Evolutionary conservation across 2,797 vertebrate genomes (phyloP).

Genomic region (Gila robusta): DNA sequence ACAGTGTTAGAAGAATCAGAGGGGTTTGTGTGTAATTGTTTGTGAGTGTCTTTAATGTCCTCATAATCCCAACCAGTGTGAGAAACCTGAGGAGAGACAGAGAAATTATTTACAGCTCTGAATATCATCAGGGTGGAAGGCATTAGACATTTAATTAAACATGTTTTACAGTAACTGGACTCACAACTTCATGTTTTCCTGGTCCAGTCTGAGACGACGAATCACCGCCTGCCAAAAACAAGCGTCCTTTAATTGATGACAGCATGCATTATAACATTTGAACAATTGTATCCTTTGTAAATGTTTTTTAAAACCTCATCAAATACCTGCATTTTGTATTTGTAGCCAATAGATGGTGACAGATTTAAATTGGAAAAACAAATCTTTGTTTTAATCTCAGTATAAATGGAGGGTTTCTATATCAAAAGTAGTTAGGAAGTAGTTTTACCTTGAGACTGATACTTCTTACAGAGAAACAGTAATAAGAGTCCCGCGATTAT

Average conservation of each 20-base stretch:
- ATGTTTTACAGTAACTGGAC: neutral
- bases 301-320: neutral
- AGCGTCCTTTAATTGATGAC: neutral
- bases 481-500: neutral
- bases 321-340: neutral
- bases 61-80: neutral
- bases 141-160: neutral
- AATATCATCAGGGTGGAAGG: neutral
- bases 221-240: neutral
- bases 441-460: neutral
- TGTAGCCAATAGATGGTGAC: neutral
- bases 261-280: neutral
- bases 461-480: neutral
- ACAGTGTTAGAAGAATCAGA: neutral
- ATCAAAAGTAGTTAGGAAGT: too few species aligned
- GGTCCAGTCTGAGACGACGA: neutral
- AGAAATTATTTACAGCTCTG: neutral
- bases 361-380: neutral
- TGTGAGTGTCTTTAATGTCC: neutral
- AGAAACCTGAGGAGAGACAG: neutral
- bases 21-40: conserved; percentile 1
- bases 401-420: neutral
- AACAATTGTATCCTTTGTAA: neutral
- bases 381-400: neutral
- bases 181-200: neutral